Conservation (phyloP, 2,888 invertebrate genomes). For the Pegoplata infirma region DNA sequence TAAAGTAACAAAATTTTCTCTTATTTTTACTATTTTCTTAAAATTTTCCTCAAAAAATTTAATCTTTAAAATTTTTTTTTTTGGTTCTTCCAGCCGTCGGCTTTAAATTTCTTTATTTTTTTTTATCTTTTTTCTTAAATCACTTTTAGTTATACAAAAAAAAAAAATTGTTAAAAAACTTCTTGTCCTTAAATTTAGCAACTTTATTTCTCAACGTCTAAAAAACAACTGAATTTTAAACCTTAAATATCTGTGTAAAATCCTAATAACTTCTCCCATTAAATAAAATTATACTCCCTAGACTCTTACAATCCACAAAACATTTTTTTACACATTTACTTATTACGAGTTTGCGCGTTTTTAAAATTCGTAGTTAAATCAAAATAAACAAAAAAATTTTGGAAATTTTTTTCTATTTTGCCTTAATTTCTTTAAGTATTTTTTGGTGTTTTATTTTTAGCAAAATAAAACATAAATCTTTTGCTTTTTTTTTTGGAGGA, state of each 20-base stretch:
- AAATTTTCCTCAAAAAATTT: background rate
- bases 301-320: conserved; percentile 50
- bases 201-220: conserved; percentile 52
- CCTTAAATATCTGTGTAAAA: too few relatives aligned
- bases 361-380: background rate
- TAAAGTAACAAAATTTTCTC: too few relatives aligned
- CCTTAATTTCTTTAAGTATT: background rate
- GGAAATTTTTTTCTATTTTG: too few relatives aligned
- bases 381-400: background rate
- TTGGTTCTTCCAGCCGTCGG: too few relatives aligned
- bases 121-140: too few relatives aligned
- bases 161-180: conserved; percentile 1
- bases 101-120: conserved; percentile 20
- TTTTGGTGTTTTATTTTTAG: background rate
- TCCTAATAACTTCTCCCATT: background rate
- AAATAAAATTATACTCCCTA: background rate
- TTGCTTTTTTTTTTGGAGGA: conserved; percentile 28
- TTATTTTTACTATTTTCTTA: conserved; percentile 8
- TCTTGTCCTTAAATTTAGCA: conserved; percentile 18
- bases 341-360: conserved; percentile 34
- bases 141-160: background rate
- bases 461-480: conserved; percentile 19
- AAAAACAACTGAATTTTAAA: conserved; percentile 50
- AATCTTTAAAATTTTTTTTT: background rate
- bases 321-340: conserved; percentile 5